phyloP scores from a whole-genome alignment of 2,113 vertebrate species.

The Passer montanus region DNA sequence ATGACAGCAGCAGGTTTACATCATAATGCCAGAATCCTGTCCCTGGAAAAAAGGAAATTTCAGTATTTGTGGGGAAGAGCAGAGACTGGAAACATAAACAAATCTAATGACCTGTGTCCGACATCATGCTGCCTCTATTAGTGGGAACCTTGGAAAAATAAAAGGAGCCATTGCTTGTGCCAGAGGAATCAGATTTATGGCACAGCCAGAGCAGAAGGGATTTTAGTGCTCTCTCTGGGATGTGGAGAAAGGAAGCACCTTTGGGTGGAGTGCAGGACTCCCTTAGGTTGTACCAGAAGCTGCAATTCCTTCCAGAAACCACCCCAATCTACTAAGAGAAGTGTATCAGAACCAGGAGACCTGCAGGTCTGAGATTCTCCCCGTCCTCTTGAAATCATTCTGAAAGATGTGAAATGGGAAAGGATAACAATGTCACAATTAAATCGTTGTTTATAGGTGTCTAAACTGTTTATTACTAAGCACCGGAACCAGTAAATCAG shows the following conservation, averaged over 20 bases:
- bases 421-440: not conserved
- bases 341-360: not conserved
- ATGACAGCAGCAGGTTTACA: not conserved
- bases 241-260: not conserved
- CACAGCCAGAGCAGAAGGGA: rapidly evolving
- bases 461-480: not conserved
- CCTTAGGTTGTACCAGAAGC: not conserved
- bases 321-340: not conserved
- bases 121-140: not conserved
- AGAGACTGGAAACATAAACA: not conserved
- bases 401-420: not conserved
- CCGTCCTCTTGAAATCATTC: not conserved
- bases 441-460: not conserved
- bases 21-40: rapidly evolving
- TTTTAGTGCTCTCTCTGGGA: not conserved
- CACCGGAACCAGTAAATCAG: not conserved
- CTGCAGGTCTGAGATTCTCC: not conserved
- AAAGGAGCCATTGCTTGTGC: not conserved
- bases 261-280: not conserved
- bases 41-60: not conserved
- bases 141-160: not conserved
- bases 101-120: not conserved
- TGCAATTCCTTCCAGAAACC: not conserved
- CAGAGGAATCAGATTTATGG: not conserved
- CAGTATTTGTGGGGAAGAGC: not conserved